Conservation (phyloP, 2,797 vertebrate genomes). For the Heteromormyrus szaboi region DNA sequence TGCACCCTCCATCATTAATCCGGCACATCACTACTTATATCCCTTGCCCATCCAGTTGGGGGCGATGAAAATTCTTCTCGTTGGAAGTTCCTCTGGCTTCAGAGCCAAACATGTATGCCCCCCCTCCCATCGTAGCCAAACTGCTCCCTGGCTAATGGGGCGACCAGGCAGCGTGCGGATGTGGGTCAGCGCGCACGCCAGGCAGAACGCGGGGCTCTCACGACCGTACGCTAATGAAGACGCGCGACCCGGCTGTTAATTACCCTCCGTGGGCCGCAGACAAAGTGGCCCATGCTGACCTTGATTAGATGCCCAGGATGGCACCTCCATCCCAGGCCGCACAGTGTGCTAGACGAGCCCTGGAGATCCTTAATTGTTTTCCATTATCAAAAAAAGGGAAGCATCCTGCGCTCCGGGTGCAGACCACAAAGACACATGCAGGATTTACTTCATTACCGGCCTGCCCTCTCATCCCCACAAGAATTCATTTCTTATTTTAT, state of each 20-base stretch:
- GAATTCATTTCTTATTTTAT: not conserved
- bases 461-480: not conserved
- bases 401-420: too few species aligned
- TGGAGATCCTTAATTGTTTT: not conserved
- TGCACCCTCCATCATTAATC: too few species aligned
- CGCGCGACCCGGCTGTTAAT: not conserved
- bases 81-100: not conserved
- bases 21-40: not conserved
- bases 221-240: not conserved
- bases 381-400: not conserved
- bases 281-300: not conserved
- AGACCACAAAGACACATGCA: not conserved
- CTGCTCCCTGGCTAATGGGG: conserved; percentile 31
- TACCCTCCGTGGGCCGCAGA: not conserved
- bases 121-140: not conserved
- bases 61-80: not conserved
- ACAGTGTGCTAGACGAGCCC: not conserved
- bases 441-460: not conserved
- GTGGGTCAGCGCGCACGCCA: conserved; percentile 15
- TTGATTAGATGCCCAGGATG: not conserved
- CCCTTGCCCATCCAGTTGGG: too few species aligned
- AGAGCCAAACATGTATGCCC: not conserved
- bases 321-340: not conserved
- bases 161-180: conserved; percentile 10
- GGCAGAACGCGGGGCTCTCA: not conserved